These are phyloP conservation scores for fruit fly (Drosophila melanogaster) DNA, from an alignment of 1,140 invertebrate species.

Conservation along the genomic window DNA sequence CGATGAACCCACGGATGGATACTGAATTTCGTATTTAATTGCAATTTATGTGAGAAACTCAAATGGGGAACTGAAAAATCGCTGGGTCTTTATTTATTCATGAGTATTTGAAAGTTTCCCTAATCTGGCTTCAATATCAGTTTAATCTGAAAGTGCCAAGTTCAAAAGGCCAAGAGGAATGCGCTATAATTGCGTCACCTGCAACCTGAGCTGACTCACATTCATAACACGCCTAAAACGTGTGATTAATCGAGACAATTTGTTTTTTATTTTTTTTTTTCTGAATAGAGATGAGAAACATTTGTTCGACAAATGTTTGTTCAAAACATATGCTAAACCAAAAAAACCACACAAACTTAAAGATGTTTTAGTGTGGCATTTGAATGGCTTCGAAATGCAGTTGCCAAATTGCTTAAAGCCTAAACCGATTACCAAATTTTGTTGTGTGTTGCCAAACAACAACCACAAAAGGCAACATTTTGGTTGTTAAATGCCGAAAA, in stretches of 20 bases:
- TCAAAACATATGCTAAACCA: slow-evolving; percentile 31
- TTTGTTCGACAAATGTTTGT: slow-evolving; percentile 32
- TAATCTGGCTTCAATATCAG: neutral
- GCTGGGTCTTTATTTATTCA: slow-evolving; percentile 3
- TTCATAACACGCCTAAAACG: slow-evolving; percentile 28
- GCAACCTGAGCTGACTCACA: slow-evolving; percentile 22
- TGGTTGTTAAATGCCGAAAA: slow-evolving; percentile 30
- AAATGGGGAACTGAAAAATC: slow-evolving; percentile 4
- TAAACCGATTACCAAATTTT: slow-evolving; percentile 33
- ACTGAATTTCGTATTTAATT: slow-evolving; percentile 23
- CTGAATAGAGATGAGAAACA: slow-evolving; percentile 19
- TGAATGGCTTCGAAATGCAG: slow-evolving; percentile 36
- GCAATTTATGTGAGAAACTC: slow-evolving; percentile 41
- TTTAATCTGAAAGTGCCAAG: neutral
- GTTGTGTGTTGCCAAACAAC: slow-evolving; percentile 48
- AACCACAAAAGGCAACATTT: slow-evolving; percentile 42
- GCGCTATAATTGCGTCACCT: slow-evolving; percentile 24
- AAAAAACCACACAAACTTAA: slow-evolving; percentile 19
- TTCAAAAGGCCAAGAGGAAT: slow-evolving; percentile 17
- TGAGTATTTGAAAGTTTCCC: slow-evolving; percentile 2
- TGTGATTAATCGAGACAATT: slow-evolving; percentile 29
- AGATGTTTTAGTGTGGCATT: slow-evolving; percentile 40
- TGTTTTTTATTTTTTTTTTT: neutral
- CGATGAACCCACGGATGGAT: slow-evolving; percentile 20
- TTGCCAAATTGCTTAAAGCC: slow-evolving; percentile 53